Conservation (phyloP, 2,888 invertebrate species). For the Macrosiphum euphorbiae region DNA sequence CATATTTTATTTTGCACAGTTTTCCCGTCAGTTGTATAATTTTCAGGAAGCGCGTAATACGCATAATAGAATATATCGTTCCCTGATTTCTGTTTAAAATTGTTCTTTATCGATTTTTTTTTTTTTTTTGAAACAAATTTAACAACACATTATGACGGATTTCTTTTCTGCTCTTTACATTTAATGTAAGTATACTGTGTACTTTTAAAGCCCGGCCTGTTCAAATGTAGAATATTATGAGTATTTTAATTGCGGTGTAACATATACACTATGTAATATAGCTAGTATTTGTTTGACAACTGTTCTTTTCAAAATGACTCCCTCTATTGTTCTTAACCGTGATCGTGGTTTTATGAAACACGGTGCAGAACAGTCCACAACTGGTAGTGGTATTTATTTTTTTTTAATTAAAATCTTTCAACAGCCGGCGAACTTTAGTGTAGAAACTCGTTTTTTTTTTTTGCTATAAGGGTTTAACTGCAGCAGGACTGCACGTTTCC, state of each 20-base stretch:
- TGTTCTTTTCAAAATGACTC: conserved; percentile 11
- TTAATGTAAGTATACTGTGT: neutral
- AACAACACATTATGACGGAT: neutral
- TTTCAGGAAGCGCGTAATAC: neutral
- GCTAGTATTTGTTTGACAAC: conserved; percentile 16
- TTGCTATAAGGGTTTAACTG: neutral
- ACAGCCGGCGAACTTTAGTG: neutral
- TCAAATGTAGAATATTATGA: neutral
- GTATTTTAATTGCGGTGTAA: neutral
- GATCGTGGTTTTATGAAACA: neutral
- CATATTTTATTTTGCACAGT: neutral
- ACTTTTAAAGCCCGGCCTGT: neutral
- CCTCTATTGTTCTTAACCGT: neutral
- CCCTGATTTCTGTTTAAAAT: neutral
- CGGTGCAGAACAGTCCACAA: neutral
- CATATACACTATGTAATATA: neutral
- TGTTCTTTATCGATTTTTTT: neutral
- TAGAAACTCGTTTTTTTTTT: neutral
- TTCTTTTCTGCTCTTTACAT: neutral
- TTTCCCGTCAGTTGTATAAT: neutral
- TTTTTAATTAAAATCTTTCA: conserved; percentile 26
- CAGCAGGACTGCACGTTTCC: neutral
- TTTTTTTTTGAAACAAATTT: neutral
- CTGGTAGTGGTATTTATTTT: conserved; percentile 1
- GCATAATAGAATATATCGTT: neutral